These are phyloP conservation scores for Poecilobothrus nobilitatus DNA, from an alignment of 2,888 invertebrate genomes.

Conservation along the genomic window DNA sequence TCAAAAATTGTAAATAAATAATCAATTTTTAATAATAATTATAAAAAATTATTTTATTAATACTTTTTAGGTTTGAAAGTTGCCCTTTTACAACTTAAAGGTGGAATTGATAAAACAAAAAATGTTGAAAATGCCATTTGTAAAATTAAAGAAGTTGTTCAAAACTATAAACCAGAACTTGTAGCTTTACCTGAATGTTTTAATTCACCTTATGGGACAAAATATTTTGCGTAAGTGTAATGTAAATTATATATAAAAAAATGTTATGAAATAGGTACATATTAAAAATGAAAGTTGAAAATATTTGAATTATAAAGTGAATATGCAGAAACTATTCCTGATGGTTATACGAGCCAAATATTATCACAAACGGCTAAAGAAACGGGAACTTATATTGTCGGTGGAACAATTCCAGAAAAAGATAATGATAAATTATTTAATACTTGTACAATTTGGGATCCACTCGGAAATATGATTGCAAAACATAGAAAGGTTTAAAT, in stretches of 20 bases:
- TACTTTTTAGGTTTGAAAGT: slow-evolving; percentile 53
- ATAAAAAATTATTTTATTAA: too few species aligned
- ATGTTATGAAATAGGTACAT: too few species aligned
- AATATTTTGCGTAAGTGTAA: slow-evolving; percentile 51
- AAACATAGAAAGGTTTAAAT: slow-evolving; percentile 61
- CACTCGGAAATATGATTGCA: slow-evolving; percentile 65
- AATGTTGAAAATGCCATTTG: slow-evolving; percentile 67
- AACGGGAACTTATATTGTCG: slow-evolving; percentile 69
- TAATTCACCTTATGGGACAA: slow-evolving; percentile 88
- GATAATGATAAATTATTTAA: slow-evolving; percentile 59
- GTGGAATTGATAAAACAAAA: slow-evolving; percentile 61
- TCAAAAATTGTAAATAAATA: too few species aligned
- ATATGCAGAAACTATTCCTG: slow-evolving; percentile 77
- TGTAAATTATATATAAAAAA: too few species aligned
- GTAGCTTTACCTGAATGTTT: slow-evolving; percentile 80
- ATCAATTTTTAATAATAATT: too few species aligned
- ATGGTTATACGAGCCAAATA: slow-evolving; percentile 63
- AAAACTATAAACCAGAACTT: slow-evolving; percentile 54
- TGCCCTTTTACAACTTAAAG: slow-evolving; percentile 75
- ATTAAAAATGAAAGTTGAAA: background rate
- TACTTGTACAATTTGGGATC: slow-evolving; percentile 80
- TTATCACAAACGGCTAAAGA: slow-evolving; percentile 69
- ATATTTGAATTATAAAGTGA: slow-evolving; percentile 43
- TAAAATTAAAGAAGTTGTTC: slow-evolving; percentile 60
- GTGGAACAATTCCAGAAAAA: slow-evolving; percentile 83